These are phyloP conservation scores for Sturmia bella DNA, from an alignment of 2,888 invertebrate species.

Conservation along the genomic window DNA sequence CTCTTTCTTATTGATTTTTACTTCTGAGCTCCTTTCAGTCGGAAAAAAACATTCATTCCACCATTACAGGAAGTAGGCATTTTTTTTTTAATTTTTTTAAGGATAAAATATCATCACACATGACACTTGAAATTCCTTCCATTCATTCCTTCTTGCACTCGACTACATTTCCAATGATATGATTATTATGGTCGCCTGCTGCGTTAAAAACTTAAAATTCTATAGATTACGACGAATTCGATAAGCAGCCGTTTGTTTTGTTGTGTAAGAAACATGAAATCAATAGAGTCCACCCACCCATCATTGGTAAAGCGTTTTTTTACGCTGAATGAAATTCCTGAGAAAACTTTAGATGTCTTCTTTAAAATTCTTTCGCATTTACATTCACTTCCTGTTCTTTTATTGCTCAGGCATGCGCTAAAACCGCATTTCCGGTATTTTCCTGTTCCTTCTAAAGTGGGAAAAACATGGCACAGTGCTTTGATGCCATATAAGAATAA, in stretches of 20 bases:
- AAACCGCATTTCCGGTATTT: slow-evolving; percentile 35
- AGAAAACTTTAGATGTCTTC: background rate
- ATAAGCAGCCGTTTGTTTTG: too few species aligned
- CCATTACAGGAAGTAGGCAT: background rate
- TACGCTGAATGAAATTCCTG: background rate
- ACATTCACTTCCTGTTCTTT: background rate
- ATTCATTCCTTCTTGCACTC: background rate
- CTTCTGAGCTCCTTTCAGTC: slow-evolving; percentile 24
- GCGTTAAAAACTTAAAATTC: slow-evolving; percentile 14
- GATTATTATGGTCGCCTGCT: slow-evolving; percentile 41
- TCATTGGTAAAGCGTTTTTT: background rate
- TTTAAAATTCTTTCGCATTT: background rate
- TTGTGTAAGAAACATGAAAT: too few species aligned
- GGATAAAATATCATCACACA: too few species aligned
- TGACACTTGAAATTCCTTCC: too few species aligned
- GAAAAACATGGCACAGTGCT: background rate
- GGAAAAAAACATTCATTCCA: slow-evolving; percentile 16
- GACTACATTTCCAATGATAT: background rate
- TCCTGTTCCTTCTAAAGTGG: background rate
- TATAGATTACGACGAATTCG: background rate
- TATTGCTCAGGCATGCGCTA: slow-evolving; percentile 27
- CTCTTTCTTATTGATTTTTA: too few species aligned
- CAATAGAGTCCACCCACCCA: too few species aligned
- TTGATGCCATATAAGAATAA: too few species aligned
- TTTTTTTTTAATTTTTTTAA: background rate